Evolutionary conservation across 2,888 invertebrate species (phyloP).

Genomic region (Buathra laborator): DNA sequence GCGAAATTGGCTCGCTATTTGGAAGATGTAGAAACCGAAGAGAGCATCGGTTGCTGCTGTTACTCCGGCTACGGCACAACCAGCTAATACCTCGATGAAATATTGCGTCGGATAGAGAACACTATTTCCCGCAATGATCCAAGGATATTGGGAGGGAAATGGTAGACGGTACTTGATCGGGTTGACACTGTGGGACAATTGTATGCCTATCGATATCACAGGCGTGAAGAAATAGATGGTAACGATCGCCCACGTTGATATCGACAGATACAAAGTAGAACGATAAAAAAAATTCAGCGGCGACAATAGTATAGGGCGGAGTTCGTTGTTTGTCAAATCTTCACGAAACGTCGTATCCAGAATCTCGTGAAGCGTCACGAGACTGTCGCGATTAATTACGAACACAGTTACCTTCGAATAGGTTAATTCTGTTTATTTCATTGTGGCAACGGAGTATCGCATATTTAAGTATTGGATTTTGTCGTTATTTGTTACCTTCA

Average conservation of each 20-base stretch:
- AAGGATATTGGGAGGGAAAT: conserved; percentile 70
- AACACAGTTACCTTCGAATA: conserved; percentile 54
- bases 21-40: conserved; percentile 74
- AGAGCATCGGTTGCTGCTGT: conserved; percentile 72
- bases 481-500: conserved; percentile 54
- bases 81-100: conserved; percentile 57
- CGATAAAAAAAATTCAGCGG: conserved; percentile 45
- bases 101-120: conserved; percentile 68
- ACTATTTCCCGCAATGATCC: conserved; percentile 58
- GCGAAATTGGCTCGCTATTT: conserved; percentile 72
- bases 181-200: conserved; percentile 43
- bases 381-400: conserved; percentile 33
- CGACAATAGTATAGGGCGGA: conserved; percentile 34
- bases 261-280: conserved; percentile 39
- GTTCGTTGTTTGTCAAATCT: conserved; percentile 43
- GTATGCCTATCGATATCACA: conserved; percentile 63
- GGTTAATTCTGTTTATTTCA: not conserved
- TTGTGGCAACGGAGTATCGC: not conserved
- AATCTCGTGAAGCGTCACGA: conserved; percentile 48
- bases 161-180: conserved; percentile 65
- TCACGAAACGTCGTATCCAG: conserved; percentile 53
- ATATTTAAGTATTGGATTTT: not conserved
- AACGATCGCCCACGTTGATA: conserved; percentile 41
- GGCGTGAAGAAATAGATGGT: conserved; percentile 55
- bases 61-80: conserved; percentile 61